Base-by-base conservation (phyloP, 53 echinoderm and acorn worm species). In the Holothuria scabra region DNA sequence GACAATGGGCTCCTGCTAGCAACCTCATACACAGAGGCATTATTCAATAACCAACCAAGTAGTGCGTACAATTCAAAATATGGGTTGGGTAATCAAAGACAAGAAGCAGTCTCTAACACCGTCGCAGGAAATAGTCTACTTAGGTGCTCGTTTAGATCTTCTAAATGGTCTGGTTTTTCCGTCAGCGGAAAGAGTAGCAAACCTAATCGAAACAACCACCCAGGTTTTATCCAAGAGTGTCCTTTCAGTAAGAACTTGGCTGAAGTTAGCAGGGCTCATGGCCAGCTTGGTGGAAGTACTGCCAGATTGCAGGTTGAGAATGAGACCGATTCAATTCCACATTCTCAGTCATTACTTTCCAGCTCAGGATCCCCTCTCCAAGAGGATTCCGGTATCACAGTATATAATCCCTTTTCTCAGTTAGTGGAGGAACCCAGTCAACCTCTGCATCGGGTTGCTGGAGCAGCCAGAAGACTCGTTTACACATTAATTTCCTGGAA, bases 401-500 rank as follows among this genome's bases (percentile, higher is more conserved):
- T 23, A 24, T 0, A 38, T 74, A 24, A 59, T 20, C 0, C 28
- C 75, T 20, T 33, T 29, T 28, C 18, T 74, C 24, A 18, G 28
- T 34, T 28, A 20, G 34, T 85, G 85, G 85, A 6, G 23, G n/a
- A 13, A 59, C 13, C 38, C 21, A 28, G 72, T 10, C 9, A 31
- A 61, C 29, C 85, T 85, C 19, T 31, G 52, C 23, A 28, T 25
- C 65, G 10, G 84, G 89, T 8, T 19, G 20, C 16, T 88, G 84
- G 89, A 4, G 32, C 29, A 12, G 1, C 24, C 28, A n/a, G 33
- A 78, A 84, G 32, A 20, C 33, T 19, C 12, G 10, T 10, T 38
- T 16, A 26, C 89, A 88, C 22, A 88, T 88, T 78, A 88, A 88
- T 41, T 25, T 31, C 49, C 79, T 88, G 20, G 89, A 88, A 37